Evolutionary conservation across 1,140 invertebrate genomes (phyloP), one percentile per base, ranked within the genome.

Genomic region (Zaprionus ghesquierei): DNA sequence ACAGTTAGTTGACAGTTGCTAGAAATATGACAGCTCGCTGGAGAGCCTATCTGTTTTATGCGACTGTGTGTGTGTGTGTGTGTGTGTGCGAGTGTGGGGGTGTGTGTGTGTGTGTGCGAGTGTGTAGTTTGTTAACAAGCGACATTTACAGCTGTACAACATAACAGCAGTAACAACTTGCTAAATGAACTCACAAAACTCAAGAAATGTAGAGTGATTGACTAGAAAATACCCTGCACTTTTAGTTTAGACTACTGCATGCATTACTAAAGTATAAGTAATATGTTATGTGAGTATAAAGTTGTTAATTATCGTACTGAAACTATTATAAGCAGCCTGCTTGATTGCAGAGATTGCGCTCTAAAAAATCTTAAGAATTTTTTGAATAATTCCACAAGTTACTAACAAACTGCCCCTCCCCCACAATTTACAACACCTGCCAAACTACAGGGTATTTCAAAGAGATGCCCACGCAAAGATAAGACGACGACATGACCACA

Each of bases 1-100:
- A 86, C 81, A 86, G 75, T 51, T 75, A 74, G 73, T 62, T 81
- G 79, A 81, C 79, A 81, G 79, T 62, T 72, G 44, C 71, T 78
- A 73, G 82, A 31, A 66, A 64, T 76, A 79, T 87, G 84, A 86
- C 84, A 79, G 68, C 66, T 69, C 41, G 31, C 46, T 66, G 61
- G 55, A 75, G 60, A 46, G 25, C 15, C 35, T 44, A 31, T 56
- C 12, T 54, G 3, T 31, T 33, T 44, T 3, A 2, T 3, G 4
- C 50, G n/a, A 20, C 23, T 44, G 0, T 22, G 20, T 44, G 10
- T 23, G 15, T 63, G 13, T 62, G 2, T 25, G 22, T 13, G 4
- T 29, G 18, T 12, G 38, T 31, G 27, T 22, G 31, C 29, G 2
- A n/a, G 27, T 29, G 22, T 44, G n/a, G 20, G 29, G 23, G 4